These are phyloP conservation scores for Panzeria rudis DNA, from an alignment of 2,888 invertebrate species.

Conservation along the genomic window DNA sequence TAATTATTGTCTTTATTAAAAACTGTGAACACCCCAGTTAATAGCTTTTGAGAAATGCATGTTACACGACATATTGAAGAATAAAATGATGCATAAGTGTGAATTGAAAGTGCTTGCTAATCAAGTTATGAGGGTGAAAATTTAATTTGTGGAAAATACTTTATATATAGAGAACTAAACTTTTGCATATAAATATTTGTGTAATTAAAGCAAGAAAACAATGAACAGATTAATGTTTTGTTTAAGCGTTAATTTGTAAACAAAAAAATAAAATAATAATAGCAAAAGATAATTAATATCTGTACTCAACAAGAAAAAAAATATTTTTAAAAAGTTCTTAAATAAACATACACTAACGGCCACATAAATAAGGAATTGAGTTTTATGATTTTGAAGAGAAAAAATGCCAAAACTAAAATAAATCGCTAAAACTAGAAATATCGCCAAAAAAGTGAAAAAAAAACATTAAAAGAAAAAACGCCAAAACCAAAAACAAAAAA, in stretches of 20 bases:
- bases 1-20: not conserved
- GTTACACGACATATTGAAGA: conserved; percentile 5
- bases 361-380: not conserved
- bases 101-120: conserved; percentile 54
- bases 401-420: no score
- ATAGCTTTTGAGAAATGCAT: not conserved
- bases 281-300: not conserved
- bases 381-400: no score
- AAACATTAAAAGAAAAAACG: no score
- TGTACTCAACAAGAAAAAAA: not conserved
- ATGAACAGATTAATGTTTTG: conserved; percentile 6
- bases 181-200: not conserved
- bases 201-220: conserved; percentile 8
- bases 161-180: not conserved
- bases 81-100: conserved; percentile 44
- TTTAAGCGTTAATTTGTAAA: conserved; percentile 41
- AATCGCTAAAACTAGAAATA: no score
- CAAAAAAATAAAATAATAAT: no score
- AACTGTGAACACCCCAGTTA: not conserved
- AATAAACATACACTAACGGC: not conserved
- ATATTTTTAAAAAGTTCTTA: not conserved
- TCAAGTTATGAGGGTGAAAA: conserved; percentile 63
- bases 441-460: no score
- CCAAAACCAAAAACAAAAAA: no score
- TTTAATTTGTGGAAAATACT: conserved; percentile 56